Percentiles rank a stretch among this genome's conserved stretches.
Conservation (phyloP, 2,888 invertebrate genomes). For the Zygothrica quintamaculata region DNA sequence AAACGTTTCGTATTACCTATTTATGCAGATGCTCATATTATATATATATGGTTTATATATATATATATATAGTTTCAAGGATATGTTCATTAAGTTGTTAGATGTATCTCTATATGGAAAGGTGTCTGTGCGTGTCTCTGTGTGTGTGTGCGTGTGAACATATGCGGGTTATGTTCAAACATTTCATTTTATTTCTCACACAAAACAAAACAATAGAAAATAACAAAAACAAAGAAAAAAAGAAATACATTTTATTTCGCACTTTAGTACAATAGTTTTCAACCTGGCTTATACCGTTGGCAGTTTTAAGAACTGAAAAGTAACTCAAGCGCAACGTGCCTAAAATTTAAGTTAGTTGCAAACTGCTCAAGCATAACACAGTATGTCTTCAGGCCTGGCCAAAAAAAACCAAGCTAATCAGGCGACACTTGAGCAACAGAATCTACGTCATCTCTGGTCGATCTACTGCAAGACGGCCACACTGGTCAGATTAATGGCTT, state of each 20-base stretch:
- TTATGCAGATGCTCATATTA: too few species aligned
- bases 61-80: slow-evolving; percentile 34
- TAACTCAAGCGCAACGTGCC: slow-evolving; percentile 61
- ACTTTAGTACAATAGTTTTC: slow-evolving; percentile 30
- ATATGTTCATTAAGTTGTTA: slow-evolving; percentile 23
- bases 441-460: too few species aligned
- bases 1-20: slow-evolving; percentile 51
- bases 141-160: slow-evolving; percentile 46
- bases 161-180: slow-evolving; percentile 56
- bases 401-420: slow-evolving; percentile 73
- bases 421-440: slow-evolving; percentile 46
- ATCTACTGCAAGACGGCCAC: slow-evolving; percentile 44
- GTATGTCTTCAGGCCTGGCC: slow-evolving; percentile 37
- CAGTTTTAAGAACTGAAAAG: slow-evolving; percentile 59
- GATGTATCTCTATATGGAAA: too few species aligned
- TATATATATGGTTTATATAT: slow-evolving; percentile 50
- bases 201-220: too few species aligned
- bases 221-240: too few species aligned
- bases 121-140: too few species aligned
- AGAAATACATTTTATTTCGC: slow-evolving; percentile 53
- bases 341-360: slow-evolving; percentile 73
- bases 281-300: slow-evolving; percentile 7
- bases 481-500: slow-evolving; percentile 75
- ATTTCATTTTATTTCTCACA: slow-evolving; percentile 8
- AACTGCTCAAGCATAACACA: slow-evolving; percentile 63